phyloP scores from a whole-genome alignment of 2,888 invertebrate species.

The Malthinus seriepunctatus region DNA sequence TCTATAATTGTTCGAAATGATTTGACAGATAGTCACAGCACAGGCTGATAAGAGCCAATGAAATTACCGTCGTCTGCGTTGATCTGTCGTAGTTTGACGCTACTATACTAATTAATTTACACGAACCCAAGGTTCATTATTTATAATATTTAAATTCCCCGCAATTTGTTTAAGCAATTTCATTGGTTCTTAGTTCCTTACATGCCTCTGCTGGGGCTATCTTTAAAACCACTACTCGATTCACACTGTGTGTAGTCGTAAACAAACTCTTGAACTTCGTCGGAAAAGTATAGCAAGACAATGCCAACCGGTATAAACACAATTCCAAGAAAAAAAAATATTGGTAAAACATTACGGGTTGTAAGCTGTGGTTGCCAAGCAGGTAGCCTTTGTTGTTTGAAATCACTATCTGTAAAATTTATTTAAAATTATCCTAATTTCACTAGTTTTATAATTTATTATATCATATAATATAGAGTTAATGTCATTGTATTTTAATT shows the following conservation, averaged over 20 bases:
- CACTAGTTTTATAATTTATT: neutral
- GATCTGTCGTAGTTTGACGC: too few species aligned
- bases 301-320: constrained; percentile 98
- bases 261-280: constrained; percentile 82
- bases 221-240: too few species aligned
- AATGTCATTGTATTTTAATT: neutral
- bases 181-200: too few species aligned
- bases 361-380: constrained; percentile 99
- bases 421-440: constrained; percentile 6
- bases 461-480: neutral
- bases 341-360: constrained; percentile 95
- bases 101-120: too few species aligned
- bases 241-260: constrained; percentile 84
- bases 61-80: too few species aligned
- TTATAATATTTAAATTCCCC: too few species aligned
- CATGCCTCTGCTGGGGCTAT: too few species aligned
- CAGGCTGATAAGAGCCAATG: too few species aligned
- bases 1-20: too few species aligned
- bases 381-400: constrained; percentile 93
- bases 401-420: constrained; percentile 76
- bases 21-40: too few species aligned
- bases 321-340: constrained; percentile 96
- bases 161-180: too few species aligned
- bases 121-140: too few species aligned
- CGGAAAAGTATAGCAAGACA: constrained; percentile 89